A percentile compares a stretch with the other conserved stretches of the same genome.
Evolutionary conservation across 2,888 invertebrate genomes (phyloP).

Genomic region (Trichacis sp.): DNA sequence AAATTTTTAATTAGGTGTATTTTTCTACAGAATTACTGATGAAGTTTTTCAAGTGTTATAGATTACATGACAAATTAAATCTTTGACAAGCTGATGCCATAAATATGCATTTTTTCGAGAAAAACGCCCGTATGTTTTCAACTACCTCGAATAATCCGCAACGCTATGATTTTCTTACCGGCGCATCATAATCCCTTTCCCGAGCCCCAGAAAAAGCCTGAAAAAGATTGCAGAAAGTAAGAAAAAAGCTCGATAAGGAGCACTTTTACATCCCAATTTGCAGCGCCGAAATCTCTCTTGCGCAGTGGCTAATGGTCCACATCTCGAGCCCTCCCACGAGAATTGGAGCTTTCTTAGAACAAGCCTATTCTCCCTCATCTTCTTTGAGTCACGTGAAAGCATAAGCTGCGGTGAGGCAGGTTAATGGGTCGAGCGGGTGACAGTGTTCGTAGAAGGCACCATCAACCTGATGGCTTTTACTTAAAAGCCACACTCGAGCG

Average conservation of each 20-base stretch:
- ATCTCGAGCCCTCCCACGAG: background rate
- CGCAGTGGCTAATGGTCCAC: background rate
- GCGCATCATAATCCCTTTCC: too few species aligned
- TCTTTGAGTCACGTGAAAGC: slow-evolving; percentile 12
- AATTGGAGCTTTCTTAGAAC: background rate
- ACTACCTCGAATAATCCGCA: too few species aligned
- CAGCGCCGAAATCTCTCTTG: background rate
- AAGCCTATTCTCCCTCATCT: background rate
- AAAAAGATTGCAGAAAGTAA: too few species aligned
- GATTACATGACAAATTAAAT: too few species aligned
- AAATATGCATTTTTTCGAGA: too few species aligned
- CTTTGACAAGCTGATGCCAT: too few species aligned
- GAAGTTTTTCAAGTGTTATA: too few species aligned
- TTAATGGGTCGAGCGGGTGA: slow-evolving; percentile 39
- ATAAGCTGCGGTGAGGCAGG: slow-evolving; percentile 26
- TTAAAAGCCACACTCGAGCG: slow-evolving; percentile 41
- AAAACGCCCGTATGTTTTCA: too few species aligned
- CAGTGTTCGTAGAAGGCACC: slow-evolving; percentile 41
- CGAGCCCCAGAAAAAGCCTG: too few species aligned
- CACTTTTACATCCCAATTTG: background rate
- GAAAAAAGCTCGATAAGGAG: background rate
- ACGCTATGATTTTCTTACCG: too few species aligned
- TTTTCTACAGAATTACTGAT: too few species aligned
- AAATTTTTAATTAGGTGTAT: too few species aligned
- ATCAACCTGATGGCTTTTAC: slow-evolving; percentile 51